A percentile compares a stretch with the other conserved stretches of the same genome.
phyloP scores from a whole-genome alignment of 2,797 vertebrate genomes.

The Sebastes kiyomatsui region DNA sequence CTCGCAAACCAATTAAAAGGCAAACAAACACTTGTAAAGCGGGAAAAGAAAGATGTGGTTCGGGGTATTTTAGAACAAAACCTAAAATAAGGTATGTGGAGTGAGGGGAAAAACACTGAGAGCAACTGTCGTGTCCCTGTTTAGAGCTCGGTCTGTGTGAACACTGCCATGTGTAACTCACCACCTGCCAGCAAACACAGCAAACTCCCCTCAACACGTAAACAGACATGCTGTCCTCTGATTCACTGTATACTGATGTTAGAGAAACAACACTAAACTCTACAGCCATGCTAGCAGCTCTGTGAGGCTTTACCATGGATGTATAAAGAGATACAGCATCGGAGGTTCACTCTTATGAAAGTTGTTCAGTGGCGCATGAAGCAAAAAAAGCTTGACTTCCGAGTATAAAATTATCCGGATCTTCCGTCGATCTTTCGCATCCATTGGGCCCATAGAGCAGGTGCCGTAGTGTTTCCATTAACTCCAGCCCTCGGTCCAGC shows the following conservation, averaged over 20 bases:
- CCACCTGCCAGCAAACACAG: constrained; percentile 39
- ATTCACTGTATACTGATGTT: constrained; percentile 11
- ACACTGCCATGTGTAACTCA: constrained; percentile 20
- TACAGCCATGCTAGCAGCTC: background rate
- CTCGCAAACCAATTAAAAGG: constrained; percentile 69
- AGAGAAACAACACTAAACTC: background rate
- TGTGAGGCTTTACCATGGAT: background rate
- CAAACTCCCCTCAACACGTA: constrained; percentile 7
- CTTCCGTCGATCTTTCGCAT: no score
- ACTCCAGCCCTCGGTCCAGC: no score
- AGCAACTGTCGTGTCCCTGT: constrained; percentile 39
- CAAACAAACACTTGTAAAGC: constrained; percentile 72
- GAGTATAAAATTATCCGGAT: no score
- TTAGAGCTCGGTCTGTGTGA: constrained; percentile 31
- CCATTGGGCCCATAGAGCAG: no score
- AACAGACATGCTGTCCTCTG: constrained; percentile 18
- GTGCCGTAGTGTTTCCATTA: no score
- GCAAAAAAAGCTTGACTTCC: no score
- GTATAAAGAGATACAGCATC: no score
- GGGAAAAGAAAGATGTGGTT: constrained; percentile 49
- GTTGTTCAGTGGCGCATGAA: no score
- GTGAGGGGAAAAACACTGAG: constrained; percentile 37
- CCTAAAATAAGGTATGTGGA: constrained; percentile 59
- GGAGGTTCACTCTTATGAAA: no score
- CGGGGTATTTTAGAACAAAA: constrained; percentile 69